A percentile compares a stretch with the other conserved stretches of the same genome.
phyloP scores from a whole-genome alignment of 2,797 vertebrate species.

The Ctenosaura bakeri region DNA sequence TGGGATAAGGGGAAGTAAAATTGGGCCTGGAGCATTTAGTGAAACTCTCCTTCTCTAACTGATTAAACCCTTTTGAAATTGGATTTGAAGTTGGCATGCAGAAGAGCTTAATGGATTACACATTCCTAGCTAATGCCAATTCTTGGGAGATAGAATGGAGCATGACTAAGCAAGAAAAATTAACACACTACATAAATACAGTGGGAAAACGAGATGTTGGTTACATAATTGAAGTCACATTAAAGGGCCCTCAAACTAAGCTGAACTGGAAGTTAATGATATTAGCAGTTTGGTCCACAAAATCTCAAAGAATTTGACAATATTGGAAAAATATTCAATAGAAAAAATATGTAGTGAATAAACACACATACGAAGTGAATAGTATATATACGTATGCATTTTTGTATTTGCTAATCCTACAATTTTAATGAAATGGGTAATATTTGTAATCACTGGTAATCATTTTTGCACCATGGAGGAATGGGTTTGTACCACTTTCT shows the following conservation, averaged over 20 bases:
- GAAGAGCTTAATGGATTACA: constrained; percentile 35
- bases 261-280: neutral
- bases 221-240: accelerated
- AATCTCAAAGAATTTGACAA: neutral
- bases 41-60: neutral
- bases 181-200: constrained; percentile 55
- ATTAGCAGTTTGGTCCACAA: neutral
- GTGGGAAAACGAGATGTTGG: constrained; percentile 37
- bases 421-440: neutral
- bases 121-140: constrained; percentile 45
- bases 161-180: constrained; percentile 60
- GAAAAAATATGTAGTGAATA: neutral
- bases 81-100: constrained; percentile 31
- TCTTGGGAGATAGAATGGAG: constrained; percentile 59
- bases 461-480: neutral
- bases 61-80: constrained; percentile 47
- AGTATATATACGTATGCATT: neutral
- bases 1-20: neutral
- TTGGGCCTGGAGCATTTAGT: neutral
- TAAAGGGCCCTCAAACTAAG: constrained; percentile 30
- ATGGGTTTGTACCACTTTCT: neutral
- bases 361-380: neutral
- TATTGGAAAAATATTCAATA: neutral
- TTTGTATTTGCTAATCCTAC: neutral
- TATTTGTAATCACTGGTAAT: neutral